Evolutionary conservation across 2,888 invertebrate species (phyloP).

Genomic region (Plemyria rubiginata): DNA sequence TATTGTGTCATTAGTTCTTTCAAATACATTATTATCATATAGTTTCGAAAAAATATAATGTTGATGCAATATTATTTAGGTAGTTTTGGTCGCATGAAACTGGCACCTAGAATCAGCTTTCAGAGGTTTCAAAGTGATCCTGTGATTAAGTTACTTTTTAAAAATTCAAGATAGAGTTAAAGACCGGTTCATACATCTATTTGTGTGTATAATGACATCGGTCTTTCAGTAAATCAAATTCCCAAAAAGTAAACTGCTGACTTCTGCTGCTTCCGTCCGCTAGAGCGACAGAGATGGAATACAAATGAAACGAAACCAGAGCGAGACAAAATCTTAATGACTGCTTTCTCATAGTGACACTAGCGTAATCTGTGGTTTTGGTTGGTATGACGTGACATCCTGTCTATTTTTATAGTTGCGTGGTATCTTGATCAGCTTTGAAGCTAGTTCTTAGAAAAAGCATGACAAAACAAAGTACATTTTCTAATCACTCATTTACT

Average conservation of each 20-base stretch:
- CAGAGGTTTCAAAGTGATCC: too few relatives aligned
- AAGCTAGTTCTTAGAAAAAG: constrained; percentile 24
- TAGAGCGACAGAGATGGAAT: constrained; percentile 11
- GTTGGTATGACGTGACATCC: constrained; percentile 25
- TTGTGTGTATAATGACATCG: not conserved
- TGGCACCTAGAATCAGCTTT: too few relatives aligned
- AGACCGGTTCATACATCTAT: not conserved
- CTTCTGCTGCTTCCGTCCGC: constrained; percentile 10
- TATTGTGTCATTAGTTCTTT: too few relatives aligned
- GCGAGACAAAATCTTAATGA: constrained; percentile 19
- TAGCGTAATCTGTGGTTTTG: constrained; percentile 6
- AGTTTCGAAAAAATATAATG: too few relatives aligned
- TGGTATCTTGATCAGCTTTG: constrained; percentile 23
- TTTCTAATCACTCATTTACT: not conserved
- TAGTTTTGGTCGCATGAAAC: too few relatives aligned
- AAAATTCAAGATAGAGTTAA: too few relatives aligned
- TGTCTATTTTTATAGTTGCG: constrained; percentile 30
- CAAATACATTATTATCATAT: too few relatives aligned
- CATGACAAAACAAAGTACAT: constrained; percentile 4
- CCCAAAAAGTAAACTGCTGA: not conserved
- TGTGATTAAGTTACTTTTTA: too few relatives aligned
- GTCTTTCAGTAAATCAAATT: constrained; percentile 3
- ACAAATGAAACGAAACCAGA: constrained; percentile 2
- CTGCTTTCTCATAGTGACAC: not conserved
- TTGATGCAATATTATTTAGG: too few relatives aligned